Evolutionary conservation across 53 echinoderm and acorn worm species (phyloP), one percentile per base, ranked within the genome.

Genomic region (Zoroaster sp.): DNA sequence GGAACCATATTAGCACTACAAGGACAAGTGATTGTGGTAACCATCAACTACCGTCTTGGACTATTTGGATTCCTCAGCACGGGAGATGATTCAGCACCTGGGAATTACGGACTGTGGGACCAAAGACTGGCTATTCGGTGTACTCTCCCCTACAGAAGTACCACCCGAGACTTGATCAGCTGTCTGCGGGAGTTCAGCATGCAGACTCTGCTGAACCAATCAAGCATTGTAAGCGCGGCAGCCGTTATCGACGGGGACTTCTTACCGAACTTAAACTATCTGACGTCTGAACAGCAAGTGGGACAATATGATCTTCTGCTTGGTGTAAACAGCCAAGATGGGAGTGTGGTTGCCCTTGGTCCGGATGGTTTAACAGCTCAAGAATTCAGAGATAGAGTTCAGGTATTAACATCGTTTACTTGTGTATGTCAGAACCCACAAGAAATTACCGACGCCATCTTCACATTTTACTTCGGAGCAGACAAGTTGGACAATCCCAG

Each of bases 21-120:
- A 20, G 93, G 91, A 10, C 38, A 55, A 1, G 89, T 95, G 34
- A 75, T 96, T 28, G 73, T 92, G 18, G 94, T 96, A 31, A 94
- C 92, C 36, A 54, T 96, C 49, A 93, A 96, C 77, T 96, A 92
- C 35, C 83, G 93, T 74, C 87, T 91, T n/a, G 92, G 90, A 28
- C 69, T 75, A 10, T 89, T 95, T 25, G 95, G 95, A 39, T 95
- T 93, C 73, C 39, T 93, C 20, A 89, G 86, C 53, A 87, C 89
- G 13, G 74, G 39, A 4, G 88, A 92, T 55, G 77, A 85, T 73
- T 75, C 73, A 31, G 87, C 93, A 12, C 74, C 66, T 17, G 88
- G 88, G 40, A 93, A 93, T 59, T 83, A 83, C 51, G 93, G 86
- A 36, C 89, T 93, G n/a, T 75, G 83, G 83, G 93, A 93, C 30